These are phyloP conservation scores for Peromyscus attwateri DNA, from an alignment of 2,797 vertebrate species.

Conservation along the genomic window DNA sequence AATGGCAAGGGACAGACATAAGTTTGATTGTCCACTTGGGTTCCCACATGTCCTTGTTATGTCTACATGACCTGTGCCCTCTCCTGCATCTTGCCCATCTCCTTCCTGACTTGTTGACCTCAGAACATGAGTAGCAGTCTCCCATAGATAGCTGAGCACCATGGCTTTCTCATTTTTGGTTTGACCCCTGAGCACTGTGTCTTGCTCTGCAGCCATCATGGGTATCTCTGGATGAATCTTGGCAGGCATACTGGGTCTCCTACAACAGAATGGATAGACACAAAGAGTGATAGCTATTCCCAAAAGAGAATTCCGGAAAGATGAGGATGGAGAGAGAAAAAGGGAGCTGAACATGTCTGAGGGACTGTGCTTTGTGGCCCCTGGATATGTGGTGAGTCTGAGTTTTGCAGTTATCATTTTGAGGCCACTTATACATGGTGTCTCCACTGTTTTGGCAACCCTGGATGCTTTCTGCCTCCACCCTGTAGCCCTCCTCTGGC, in stretches of 20 bases:
- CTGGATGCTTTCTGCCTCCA: neutral
- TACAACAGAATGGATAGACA: neutral
- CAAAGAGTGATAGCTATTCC: neutral
- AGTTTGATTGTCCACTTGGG: neutral
- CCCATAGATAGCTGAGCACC: neutral
- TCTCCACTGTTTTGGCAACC: neutral
- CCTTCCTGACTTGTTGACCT: neutral
- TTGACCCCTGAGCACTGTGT: neutral
- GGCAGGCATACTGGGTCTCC: neutral
- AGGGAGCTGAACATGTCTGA: neutral
- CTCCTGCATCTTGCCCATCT: neutral
- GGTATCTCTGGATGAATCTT: too few relatives aligned
- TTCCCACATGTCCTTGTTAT: accelerated
- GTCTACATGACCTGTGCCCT: neutral
- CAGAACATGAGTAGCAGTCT: neutral
- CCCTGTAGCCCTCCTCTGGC: neutral
- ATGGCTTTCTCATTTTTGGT: neutral
- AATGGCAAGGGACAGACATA: neutral
- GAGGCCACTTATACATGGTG: neutral
- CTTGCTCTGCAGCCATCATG: neutral
- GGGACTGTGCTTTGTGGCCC: too few relatives aligned
- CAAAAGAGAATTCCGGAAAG: neutral
- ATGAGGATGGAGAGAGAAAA: too few relatives aligned
- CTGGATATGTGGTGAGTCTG: too few relatives aligned
- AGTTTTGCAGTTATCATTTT: neutral